Percentiles rank a stretch among this genome's conserved stretches.
phyloP scores from a whole-genome alignment of 2,797 vertebrate genomes.

The Crypturellus tataupa region DNA sequence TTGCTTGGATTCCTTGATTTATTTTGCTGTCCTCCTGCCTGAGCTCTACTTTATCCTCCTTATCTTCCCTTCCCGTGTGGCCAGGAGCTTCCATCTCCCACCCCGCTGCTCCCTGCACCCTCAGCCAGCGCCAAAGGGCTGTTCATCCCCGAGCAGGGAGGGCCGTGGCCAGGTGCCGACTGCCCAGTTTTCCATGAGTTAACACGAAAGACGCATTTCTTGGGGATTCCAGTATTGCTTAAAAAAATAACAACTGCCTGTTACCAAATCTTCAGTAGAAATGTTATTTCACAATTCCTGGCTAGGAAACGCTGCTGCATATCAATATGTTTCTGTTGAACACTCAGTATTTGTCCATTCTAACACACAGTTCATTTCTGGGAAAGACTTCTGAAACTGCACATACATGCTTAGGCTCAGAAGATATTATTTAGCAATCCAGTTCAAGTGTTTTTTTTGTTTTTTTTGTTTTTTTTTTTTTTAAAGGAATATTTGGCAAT shows the following conservation, averaged over 20 bases:
- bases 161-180: not conserved
- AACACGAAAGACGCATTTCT: conserved; percentile 10
- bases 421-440: not conserved
- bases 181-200: conserved; percentile 32
- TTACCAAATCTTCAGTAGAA: not conserved
- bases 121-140: not conserved
- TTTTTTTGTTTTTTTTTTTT: not conserved
- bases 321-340: conserved; percentile 1
- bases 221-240: conserved; percentile 35
- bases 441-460: not conserved
- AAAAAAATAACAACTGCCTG: conserved; percentile 37
- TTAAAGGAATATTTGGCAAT: not conserved
- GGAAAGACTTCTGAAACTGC: not conserved
- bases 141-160: accelerated
- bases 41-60: not conserved
- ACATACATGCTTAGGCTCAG: not conserved
- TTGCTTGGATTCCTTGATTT: not conserved
- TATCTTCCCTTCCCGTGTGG: not conserved
- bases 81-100: not conserved
- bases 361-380: not conserved
- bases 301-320: not conserved
- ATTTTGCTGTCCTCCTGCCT: not conserved
- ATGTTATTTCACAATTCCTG: conserved; percentile 54
- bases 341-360: not conserved
- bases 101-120: no score